phyloP scores from a whole-genome alignment of 2,888 invertebrate species.

The Phyto melanocephala region DNA sequence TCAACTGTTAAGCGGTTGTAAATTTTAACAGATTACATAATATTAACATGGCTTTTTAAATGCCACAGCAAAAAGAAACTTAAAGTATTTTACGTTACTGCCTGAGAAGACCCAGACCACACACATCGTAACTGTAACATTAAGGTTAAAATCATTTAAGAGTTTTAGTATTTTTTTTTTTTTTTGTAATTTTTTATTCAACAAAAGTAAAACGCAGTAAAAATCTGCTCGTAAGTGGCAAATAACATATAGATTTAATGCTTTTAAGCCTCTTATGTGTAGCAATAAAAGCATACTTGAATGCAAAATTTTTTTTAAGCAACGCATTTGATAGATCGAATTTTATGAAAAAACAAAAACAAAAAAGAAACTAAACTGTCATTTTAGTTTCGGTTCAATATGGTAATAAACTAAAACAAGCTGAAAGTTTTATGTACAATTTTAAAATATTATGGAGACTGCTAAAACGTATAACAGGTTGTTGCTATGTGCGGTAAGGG shows the following conservation, averaged over 20 bases:
- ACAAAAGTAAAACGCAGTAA: neutral
- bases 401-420: slow-evolving; percentile 28
- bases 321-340: slow-evolving; percentile 48
- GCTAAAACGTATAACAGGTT: neutral
- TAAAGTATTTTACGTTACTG: neutral
- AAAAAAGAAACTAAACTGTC: slow-evolving; percentile 10
- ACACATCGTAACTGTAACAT: slow-evolving; percentile 65
- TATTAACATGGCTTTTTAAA: slow-evolving; percentile 58
- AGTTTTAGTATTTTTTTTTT: neutral
- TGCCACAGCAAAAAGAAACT: slow-evolving; percentile 4
- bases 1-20: slow-evolving; percentile 65
- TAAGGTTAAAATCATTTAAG: slow-evolving; percentile 49
- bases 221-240: slow-evolving; percentile 51
- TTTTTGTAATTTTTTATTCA: too few relatives aligned
- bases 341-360: neutral
- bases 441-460: slow-evolving; percentile 1
- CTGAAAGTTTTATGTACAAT: slow-evolving; percentile 38
- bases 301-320: slow-evolving; percentile 2
- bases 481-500: neutral
- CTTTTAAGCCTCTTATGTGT: slow-evolving; percentile 63
- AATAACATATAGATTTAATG: slow-evolving; percentile 64
- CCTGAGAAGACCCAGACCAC: slow-evolving; percentile 27
- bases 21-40: slow-evolving; percentile 64
- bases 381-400: neutral
- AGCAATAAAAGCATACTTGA: slow-evolving; percentile 62